Base-by-base conservation (phyloP, 2,888 invertebrate species). In the Fragum fragum region DNA sequence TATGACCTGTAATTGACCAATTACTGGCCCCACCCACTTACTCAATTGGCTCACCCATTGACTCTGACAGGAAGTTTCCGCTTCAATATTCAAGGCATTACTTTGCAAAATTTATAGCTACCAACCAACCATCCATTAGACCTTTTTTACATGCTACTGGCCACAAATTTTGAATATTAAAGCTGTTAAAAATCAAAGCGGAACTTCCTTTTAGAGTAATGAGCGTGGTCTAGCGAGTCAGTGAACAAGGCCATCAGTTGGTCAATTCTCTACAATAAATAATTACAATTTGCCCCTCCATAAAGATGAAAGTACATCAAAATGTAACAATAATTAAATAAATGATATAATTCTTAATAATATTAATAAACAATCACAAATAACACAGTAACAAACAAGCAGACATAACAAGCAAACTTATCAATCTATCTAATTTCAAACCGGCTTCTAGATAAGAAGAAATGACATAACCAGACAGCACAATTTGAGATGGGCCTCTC, bases 311-410 rank as follows among this genome's bases (percentile, higher is more conserved):
- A 57, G 57, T 57, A 57, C 57, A 57, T 23, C 26, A 57, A 21
- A 57, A 57, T 57, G 28, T 57, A 57, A 57, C 57, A 57, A 57
- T 57, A 57, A 23, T 57, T 57, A 57, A 57, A 57, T 57, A 57
- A 26, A 57, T n/a, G 57, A 57, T 57, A 57, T 26, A 57, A 26
- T 57, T 57, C 47, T 18, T 18, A 18, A 57, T 57, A 57, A 57
- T 57, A 57, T 57, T 57, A 57, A 57, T 57, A 57, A 57, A 57
- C 57, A 57, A 26, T 57, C 26, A 26, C 57, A 26, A 57, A 57
- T 57, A n/a, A 57, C 11, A 57, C n/a, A 9, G 2, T 26, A 57
- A 26, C 57, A 57, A 21, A 57, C 57, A 6, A 23, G 23, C 57
- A 57, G 57, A 57, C 23, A 23, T 14, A 57, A 21, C 11, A 23